A percentile compares a stretch with the other conserved stretches of the same genome.
Conservation (phyloP, 2,113 vertebrate species). For the Callithrix jacchus region DNA sequence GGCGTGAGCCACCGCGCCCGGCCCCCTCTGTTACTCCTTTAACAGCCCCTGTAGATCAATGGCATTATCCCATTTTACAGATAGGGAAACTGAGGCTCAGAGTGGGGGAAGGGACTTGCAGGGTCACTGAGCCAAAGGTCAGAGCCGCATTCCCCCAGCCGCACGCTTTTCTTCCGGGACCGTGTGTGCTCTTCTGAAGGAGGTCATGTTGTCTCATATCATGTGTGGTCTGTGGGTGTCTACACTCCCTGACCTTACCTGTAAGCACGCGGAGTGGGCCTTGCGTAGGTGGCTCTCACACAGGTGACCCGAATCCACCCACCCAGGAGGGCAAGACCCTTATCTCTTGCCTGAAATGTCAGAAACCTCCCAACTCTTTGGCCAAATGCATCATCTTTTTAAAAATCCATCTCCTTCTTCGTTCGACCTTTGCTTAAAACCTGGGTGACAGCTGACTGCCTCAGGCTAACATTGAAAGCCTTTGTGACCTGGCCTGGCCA, state of each 20-base stretch:
- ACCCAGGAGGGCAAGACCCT: too few species aligned
- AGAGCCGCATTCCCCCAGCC: background rate
- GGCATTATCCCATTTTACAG: background rate
- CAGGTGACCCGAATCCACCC: too few species aligned
- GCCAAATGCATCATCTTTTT: background rate
- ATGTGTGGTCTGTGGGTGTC: fast-evolving
- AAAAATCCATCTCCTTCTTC: background rate
- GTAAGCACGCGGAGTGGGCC: fast-evolving
- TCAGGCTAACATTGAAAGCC: background rate
- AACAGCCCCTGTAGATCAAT: background rate
- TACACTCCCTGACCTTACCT: background rate
- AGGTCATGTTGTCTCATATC: fast-evolving
- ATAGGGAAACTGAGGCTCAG: background rate
- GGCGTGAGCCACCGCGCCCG: too few species aligned
- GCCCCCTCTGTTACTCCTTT: too few species aligned
- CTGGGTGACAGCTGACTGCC: background rate
- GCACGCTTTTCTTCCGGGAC: too few species aligned
- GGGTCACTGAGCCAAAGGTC: background rate
- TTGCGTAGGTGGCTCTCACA: background rate
- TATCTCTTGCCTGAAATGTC: background rate
- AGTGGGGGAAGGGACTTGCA: background rate
- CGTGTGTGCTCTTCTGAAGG: fast-evolving
- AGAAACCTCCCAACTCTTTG: background rate
- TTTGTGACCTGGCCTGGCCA: fast-evolving
- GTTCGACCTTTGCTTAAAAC: background rate